Percentiles rank a stretch among this genome's conserved stretches.
These are phyloP conservation scores for Mionectes macconnelli DNA, from an alignment of 2,113 vertebrate genomes.

Conservation along the genomic window DNA sequence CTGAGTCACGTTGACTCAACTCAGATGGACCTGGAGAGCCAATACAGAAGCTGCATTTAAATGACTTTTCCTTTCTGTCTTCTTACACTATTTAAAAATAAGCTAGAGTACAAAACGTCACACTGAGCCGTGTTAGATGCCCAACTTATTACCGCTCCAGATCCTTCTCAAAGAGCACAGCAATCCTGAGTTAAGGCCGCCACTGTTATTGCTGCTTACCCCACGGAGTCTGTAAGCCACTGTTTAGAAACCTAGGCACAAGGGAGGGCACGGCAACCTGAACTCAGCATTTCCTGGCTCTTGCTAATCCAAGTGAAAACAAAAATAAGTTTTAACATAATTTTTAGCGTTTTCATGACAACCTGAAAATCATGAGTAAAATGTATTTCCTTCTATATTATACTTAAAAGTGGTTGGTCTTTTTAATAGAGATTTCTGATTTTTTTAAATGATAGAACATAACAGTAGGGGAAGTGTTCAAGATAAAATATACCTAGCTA, in stretches of 20 bases:
- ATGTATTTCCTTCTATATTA: conserved; percentile 38
- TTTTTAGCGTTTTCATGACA: conserved; percentile 25
- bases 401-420: conserved; percentile 53
- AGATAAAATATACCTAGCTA: conserved; percentile 58
- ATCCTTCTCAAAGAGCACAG: conserved; percentile 28
- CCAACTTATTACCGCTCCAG: conserved; percentile 56
- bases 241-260: conserved; percentile 45
- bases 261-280: conserved; percentile 23
- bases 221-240: conserved; percentile 24
- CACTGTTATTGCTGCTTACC: conserved; percentile 68
- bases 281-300: conserved; percentile 27
- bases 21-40: background rate
- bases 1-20: background rate
- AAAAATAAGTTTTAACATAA: conserved; percentile 6
- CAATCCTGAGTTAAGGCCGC: background rate
- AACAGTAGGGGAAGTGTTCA: conserved; percentile 37
- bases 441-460: conserved; percentile 58
- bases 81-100: conserved; percentile 43
- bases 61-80: conserved; percentile 6
- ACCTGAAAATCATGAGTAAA: conserved; percentile 66
- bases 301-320: conserved; percentile 6
- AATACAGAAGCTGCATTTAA: background rate
- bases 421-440: conserved; percentile 61
- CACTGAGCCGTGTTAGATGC: conserved; percentile 27
- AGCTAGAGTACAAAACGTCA: conserved; percentile 33